Evolutionary conservation across 1,140 invertebrate species (phyloP), one percentile per base, ranked within the genome.

Genomic region (Pentalonia nigronervosa): DNA sequence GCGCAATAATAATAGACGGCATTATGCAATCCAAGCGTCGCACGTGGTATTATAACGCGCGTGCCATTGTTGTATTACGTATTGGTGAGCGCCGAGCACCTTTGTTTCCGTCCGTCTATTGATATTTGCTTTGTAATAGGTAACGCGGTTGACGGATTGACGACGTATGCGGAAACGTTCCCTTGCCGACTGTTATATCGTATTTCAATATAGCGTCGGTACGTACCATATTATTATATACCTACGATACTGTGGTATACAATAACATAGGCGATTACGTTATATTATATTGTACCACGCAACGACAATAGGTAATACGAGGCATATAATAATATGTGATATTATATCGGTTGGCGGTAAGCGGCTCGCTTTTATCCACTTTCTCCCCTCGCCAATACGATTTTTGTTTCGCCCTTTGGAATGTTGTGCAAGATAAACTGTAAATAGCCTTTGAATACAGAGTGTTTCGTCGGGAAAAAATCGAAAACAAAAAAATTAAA

Each of bases 371-470:
- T 76, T 76, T 7, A 76, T 76, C 60, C 60, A n/a, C 30, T 76
- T 76, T 76, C 60, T n/a, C 23, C n/a, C 60, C n/a, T 76, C 60
- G 14, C 30, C 60, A 14, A n/a, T 67, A 34, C 14, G 60, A 76
- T 76, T 14, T 76, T n/a, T 76, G 30, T 76, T 67, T 76, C 60
- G 60, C 30, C 17, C 60, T 30, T n/a, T 14, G 30, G 30, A 76
- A 76, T 76, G 60, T 34, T 17, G 14, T n/a, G 14, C 60, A 17
- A 76, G 30, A 76, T 76, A 76, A 76, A 76, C 60, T 30, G n/a
- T 76, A 76, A 76, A 76, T 34, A 76, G 60, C 60, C 60, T 76
- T 76, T n/a, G 60, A 76, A 76, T 76, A 76, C n/a, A n/a, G 60
- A 76, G 60, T 17, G 60, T 76, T 76, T 76, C 60, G 30, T 30